Percentiles rank a stretch among this genome's conserved stretches.
These are phyloP conservation scores for Acanthisitta chloris DNA, from an alignment of 2,113 vertebrate species.

Conservation along the genomic window DNA sequence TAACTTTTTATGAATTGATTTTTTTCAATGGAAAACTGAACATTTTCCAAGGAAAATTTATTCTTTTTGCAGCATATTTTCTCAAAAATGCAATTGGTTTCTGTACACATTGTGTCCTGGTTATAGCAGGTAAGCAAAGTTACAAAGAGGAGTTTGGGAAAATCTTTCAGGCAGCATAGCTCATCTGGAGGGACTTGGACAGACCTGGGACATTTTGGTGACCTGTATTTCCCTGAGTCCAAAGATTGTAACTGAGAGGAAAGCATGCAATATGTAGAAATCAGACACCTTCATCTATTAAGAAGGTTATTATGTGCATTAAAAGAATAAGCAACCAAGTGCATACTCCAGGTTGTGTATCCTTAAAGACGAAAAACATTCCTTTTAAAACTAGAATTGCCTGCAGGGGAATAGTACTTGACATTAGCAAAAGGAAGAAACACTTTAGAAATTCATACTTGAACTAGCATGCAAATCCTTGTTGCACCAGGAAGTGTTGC, in stretches of 20 bases:
- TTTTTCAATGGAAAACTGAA: not conserved
- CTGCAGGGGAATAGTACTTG: not conserved
- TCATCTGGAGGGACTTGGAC: not conserved
- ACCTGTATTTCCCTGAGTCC: not conserved
- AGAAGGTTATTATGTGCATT: not conserved
- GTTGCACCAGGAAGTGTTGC: not conserved
- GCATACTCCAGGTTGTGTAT: not conserved
- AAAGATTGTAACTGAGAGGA: not conserved
- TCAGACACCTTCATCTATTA: not conserved
- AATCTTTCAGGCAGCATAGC: not conserved
- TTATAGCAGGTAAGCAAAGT: not conserved
- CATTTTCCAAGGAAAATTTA: not conserved
- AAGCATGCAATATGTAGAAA: accelerated
- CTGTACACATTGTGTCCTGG: not conserved
- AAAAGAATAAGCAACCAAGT: not conserved
- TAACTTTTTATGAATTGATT: not conserved
- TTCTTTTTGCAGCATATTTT: not conserved
- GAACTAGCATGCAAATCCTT: not conserved
- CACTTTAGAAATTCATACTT: not conserved
- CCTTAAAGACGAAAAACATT: not conserved
- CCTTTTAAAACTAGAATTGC: not conserved
- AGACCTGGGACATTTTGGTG: not conserved
- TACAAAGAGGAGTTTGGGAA: not conserved
- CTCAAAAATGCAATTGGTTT: not conserved
- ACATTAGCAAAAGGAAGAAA: not conserved